phyloP scores from a whole-genome alignment of 1,140 invertebrate genomes.

The Tachypleus tridentatus region DNA sequence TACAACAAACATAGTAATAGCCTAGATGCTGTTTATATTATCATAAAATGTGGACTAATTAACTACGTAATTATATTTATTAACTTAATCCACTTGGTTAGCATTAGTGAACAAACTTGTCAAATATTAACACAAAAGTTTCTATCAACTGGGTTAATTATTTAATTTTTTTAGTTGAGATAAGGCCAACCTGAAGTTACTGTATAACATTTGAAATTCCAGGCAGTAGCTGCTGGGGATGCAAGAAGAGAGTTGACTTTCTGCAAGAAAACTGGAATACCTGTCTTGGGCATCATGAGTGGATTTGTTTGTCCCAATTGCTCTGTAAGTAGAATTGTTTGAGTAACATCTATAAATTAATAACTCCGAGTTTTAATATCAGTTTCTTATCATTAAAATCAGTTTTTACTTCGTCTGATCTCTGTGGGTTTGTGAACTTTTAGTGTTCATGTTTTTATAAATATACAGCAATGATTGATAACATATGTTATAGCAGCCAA shows the following conservation, averaged over 20 bases:
- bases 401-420: conserved; percentile 3
- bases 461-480: neutral
- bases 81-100: no score
- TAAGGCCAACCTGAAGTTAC: no score
- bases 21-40: no score
- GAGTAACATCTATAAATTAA: neutral
- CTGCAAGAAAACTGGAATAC: conserved; percentile 78
- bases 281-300: conserved; percentile 89
- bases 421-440: conserved; percentile 3
- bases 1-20: no score
- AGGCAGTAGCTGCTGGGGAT: conserved; percentile 77
- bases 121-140: no score
- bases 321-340: conserved; percentile 41
- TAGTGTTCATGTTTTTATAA: neutral
- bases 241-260: conserved; percentile 92
- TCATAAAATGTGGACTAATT: no score
- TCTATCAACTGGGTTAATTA: no score
- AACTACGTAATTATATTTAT: no score
- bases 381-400: neutral
- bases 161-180: no score
- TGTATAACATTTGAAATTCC: conserved; percentile 43
- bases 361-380: neutral
- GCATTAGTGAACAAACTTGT: no score
- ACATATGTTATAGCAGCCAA: neutral
- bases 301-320: conserved; percentile 85